These are phyloP conservation scores for Hylomyscus alleni DNA, from an alignment of 2,797 vertebrate species.

Conservation along the genomic window DNA sequence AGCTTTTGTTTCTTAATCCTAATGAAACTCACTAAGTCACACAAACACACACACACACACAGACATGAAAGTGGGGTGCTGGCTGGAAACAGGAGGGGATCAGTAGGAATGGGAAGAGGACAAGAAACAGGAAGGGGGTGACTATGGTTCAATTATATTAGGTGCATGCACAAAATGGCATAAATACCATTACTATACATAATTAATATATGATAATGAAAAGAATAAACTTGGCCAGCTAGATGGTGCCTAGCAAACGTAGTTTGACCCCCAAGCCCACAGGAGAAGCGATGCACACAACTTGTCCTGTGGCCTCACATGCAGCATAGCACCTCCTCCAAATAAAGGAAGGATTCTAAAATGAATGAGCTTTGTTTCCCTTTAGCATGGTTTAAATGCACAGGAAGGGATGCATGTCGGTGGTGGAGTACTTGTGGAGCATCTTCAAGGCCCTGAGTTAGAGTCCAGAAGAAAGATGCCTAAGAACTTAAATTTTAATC, in stretches of 20 bases:
- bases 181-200: neutral
- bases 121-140: neutral
- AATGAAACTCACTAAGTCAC: neutral
- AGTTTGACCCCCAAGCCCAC: neutral
- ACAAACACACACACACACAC: neutral
- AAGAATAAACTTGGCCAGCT: neutral
- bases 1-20: neutral
- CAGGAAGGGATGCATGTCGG: neutral
- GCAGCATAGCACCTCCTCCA: neutral
- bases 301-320: neutral
- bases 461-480: neutral
- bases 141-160: neutral
- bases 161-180: neutral
- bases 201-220: neutral
- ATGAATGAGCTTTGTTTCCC: neutral
- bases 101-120: neutral
- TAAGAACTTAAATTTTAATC: conserved; percentile 56
- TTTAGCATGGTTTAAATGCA: conserved; percentile 36
- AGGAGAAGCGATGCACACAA: neutral
- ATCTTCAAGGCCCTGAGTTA: neutral
- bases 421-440: neutral
- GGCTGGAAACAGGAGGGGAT: neutral
- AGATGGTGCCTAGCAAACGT: neutral
- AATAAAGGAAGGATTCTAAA: neutral
- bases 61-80: neutral